Evolutionary conservation across 1,140 invertebrate species (phyloP).

Genomic region (Whitmania pigra): DNA sequence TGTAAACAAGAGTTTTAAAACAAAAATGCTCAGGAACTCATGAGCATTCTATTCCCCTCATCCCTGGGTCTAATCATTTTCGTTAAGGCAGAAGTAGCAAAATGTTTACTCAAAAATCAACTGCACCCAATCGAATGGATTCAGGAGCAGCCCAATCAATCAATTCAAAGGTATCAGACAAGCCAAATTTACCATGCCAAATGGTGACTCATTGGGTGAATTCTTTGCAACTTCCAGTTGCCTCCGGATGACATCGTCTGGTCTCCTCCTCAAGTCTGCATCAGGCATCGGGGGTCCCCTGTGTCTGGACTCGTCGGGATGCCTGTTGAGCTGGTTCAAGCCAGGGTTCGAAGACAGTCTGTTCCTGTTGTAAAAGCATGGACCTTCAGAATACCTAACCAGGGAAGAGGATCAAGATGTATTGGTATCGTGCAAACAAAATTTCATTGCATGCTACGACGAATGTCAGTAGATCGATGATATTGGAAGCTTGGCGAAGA

Average conservation of each 20-base stretch:
- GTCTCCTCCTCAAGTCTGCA: slow-evolving; percentile 2
- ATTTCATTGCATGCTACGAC: background rate
- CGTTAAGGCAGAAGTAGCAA: too few relatives aligned
- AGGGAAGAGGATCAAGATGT: background rate
- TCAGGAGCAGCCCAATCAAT: background rate
- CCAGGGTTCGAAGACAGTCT: background rate
- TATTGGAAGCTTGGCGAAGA: too few relatives aligned
- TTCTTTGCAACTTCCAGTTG: background rate
- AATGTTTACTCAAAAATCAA: too few relatives aligned
- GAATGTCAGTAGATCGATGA: too few relatives aligned
- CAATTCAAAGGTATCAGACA: background rate
- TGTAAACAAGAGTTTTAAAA: too few relatives aligned
- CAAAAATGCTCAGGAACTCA: too few relatives aligned
- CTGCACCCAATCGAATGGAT: too few relatives aligned
- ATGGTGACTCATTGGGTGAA: background rate
- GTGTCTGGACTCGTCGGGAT: background rate
- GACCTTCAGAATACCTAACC: background rate
- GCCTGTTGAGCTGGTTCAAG: background rate
- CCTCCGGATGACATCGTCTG: background rate
- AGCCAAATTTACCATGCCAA: slow-evolving; percentile 1
- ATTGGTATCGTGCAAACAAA: slow-evolving; percentile 5
- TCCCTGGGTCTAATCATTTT: too few relatives aligned
- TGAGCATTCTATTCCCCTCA: too few relatives aligned
- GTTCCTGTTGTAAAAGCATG: background rate
- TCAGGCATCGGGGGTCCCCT: background rate